phyloP scores from a whole-genome alignment of 2,888 invertebrate genomes.

The Drosophila pegasa region DNA sequence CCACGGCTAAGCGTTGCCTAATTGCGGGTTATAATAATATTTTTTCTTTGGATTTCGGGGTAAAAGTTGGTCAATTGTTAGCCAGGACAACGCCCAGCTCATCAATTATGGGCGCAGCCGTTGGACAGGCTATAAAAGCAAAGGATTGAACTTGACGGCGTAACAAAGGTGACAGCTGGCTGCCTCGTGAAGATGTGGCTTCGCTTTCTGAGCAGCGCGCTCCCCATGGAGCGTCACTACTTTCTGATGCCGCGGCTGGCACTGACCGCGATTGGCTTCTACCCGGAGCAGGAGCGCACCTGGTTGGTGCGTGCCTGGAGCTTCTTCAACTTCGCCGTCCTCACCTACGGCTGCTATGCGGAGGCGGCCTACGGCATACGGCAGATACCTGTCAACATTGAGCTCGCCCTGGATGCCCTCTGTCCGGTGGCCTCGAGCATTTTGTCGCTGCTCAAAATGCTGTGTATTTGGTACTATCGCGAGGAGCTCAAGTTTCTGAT shows the following conservation, averaged over 20 bases:
- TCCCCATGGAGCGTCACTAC: slow-evolving; percentile 70
- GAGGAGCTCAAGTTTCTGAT: slow-evolving; percentile 67
- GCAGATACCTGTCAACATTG: slow-evolving; percentile 67
- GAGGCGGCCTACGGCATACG: slow-evolving; percentile 73
- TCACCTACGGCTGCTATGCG: slow-evolving; percentile 69
- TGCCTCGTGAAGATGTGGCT: slow-evolving; percentile 62
- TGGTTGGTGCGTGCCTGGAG: slow-evolving; percentile 53
- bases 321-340: slow-evolving; percentile 68
- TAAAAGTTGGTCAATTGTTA: slow-evolving; percentile 61
- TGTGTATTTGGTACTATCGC: slow-evolving; percentile 72
- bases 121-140: slow-evolving; percentile 53
- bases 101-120: slow-evolving; percentile 1
- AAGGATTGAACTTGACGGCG: background rate
- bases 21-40: slow-evolving; percentile 51
- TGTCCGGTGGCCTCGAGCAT: slow-evolving; percentile 80
- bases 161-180: slow-evolving; percentile 12
- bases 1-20: slow-evolving; percentile 56
- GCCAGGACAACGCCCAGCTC: slow-evolving; percentile 6
- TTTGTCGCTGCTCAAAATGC: slow-evolving; percentile 71
- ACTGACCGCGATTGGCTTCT: slow-evolving; percentile 71
- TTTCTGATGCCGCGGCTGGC: slow-evolving; percentile 73
- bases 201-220: slow-evolving; percentile 59
- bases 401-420: slow-evolving; percentile 75
- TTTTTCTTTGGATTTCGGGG: background rate
- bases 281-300: slow-evolving; percentile 69